Evolutionary conservation across 2,888 invertebrate species (phyloP).

Genomic region (Amblyjoppa proteus): DNA sequence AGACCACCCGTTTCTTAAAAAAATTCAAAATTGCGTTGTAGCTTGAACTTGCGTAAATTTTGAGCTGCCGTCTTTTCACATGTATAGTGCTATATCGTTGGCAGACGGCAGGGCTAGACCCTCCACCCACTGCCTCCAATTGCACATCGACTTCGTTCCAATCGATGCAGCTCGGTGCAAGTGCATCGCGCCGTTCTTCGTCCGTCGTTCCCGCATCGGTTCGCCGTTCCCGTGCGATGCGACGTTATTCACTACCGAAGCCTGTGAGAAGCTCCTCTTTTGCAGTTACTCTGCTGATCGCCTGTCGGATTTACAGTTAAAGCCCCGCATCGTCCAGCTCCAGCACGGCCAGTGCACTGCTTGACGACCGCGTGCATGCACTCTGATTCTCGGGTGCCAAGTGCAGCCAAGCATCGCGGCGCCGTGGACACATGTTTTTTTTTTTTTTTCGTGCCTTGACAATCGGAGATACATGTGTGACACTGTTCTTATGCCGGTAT

Average conservation of each 20-base stretch:
- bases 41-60: too few relatives aligned
- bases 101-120: too few relatives aligned
- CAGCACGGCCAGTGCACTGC: slow-evolving; percentile 19
- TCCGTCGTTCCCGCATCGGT: slow-evolving; percentile 14
- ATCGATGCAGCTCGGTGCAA: slow-evolving; percentile 49
- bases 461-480: neutral
- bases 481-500: slow-evolving; percentile 17
- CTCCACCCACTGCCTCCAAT: neutral
- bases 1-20: too few relatives aligned
- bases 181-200: slow-evolving; percentile 14
- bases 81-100: too few relatives aligned
- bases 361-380: slow-evolving; percentile 60
- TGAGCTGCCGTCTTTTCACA: too few relatives aligned
- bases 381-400: slow-evolving; percentile 50
- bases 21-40: too few relatives aligned
- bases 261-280: slow-evolving; percentile 25
- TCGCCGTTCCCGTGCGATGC: slow-evolving; percentile 29
- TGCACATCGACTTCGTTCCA: slow-evolving; percentile 17
- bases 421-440: slow-evolving; percentile 28
- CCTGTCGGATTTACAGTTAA: slow-evolving; percentile 78
- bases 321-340: slow-evolving; percentile 55
- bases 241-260: neutral
- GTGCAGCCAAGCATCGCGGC: slow-evolving; percentile 47
- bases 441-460: neutral
- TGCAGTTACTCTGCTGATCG: slow-evolving; percentile 49